Evolutionary conservation across 2,888 invertebrate genomes (phyloP).

Genomic region (Cheilosia grossa): DNA sequence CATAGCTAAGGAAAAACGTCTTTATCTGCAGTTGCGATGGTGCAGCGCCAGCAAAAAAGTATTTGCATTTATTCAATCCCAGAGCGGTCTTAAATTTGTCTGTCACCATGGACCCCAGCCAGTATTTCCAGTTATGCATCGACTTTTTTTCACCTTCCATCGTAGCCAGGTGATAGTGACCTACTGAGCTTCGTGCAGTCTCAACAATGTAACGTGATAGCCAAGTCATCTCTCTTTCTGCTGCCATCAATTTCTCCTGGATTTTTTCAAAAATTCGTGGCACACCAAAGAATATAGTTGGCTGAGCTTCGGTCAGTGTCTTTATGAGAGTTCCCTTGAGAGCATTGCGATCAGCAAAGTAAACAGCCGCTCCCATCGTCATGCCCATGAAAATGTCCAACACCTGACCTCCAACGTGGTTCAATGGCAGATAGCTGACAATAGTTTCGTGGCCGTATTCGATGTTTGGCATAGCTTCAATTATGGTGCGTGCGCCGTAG

Average conservation of each 20-base stretch:
- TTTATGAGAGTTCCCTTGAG: conserved; percentile 91
- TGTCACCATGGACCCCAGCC: conserved; percentile 86
- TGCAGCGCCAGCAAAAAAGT: conserved; percentile 91
- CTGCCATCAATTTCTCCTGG: conserved; percentile 90
- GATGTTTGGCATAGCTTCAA: conserved; percentile 84
- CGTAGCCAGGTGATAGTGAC: conserved; percentile 85
- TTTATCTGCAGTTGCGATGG: conserved; percentile 91
- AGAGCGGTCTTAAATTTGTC: conserved; percentile 89
- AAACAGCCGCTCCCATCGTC: conserved; percentile 83
- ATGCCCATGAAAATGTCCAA: conserved; percentile 87
- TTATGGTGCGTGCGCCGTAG: conserved; percentile 86
- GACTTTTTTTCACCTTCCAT: conserved; percentile 84
- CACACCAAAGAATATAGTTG: conserved; percentile 93
- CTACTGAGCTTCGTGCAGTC: conserved; percentile 87
- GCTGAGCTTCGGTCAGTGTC: conserved; percentile 89
- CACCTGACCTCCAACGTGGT: conserved; percentile 94
- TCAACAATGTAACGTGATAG: conserved; percentile 87
- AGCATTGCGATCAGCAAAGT: conserved; percentile 94
- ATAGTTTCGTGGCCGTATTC: conserved; percentile 85
- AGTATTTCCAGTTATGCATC: conserved; percentile 76
- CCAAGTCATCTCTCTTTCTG: conserved; percentile 87
- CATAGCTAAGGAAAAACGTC: conserved; percentile 92
- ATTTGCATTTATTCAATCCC: conserved; percentile 89
- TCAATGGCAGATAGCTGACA: conserved; percentile 93
- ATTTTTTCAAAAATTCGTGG: conserved; percentile 97